These are phyloP conservation scores for Aspidoscelis tigris DNA, from an alignment of 2,113 vertebrate genomes.

Conservation along the genomic window DNA sequence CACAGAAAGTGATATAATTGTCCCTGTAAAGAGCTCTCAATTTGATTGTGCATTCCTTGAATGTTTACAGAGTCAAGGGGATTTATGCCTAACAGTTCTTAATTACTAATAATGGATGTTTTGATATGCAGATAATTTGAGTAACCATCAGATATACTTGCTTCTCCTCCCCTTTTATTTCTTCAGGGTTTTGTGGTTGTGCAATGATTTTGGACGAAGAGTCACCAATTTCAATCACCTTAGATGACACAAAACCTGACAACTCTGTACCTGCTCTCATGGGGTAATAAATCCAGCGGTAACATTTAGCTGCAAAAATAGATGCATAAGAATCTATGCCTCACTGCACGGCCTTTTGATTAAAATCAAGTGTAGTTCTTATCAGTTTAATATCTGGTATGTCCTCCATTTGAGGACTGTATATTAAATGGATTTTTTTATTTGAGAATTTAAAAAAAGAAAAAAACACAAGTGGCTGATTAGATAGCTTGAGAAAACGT, in stretches of 20 bases:
- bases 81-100: background rate
- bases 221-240: conserved; percentile 87
- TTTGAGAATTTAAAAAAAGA: too few relatives aligned
- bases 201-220: conserved; percentile 93
- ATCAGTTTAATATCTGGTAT: too few relatives aligned
- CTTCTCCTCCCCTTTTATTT: conserved; percentile 9
- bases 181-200: conserved; percentile 87
- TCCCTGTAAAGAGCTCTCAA: background rate
- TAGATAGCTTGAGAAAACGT: background rate
- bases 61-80: background rate
- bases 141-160: too few relatives aligned
- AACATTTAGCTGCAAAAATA: conserved; percentile 12
- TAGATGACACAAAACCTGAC: conserved; percentile 96
- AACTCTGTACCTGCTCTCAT: conserved; percentile 89
- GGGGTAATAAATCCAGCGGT: conserved; percentile 81
- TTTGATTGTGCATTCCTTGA: background rate
- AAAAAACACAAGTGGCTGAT: too few relatives aligned
- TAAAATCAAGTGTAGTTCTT: too few relatives aligned
- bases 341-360: background rate
- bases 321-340: background rate
- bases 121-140: too few relatives aligned
- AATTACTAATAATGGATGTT: background rate
- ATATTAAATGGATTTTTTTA: too few relatives aligned
- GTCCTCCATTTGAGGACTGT: too few relatives aligned
- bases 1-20: background rate